Base-by-base conservation (phyloP, 2,888 invertebrate genomes). In the Bursaphelenchus okinawaensis region DNA sequence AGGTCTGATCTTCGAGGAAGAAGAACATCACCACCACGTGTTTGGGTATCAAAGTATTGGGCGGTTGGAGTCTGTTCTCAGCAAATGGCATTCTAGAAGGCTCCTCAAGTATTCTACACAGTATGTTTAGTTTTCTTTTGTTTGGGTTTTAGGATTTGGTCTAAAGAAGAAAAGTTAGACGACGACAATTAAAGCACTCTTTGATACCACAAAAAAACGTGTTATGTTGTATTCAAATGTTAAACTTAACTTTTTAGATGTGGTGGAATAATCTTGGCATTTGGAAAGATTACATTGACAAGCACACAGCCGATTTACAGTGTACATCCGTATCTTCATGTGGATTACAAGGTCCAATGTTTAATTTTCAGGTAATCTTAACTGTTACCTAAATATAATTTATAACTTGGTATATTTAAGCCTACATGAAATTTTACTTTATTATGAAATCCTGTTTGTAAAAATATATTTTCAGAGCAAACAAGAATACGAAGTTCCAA, bases 241-340 rank as follows among this genome's bases (percentile, higher is more conserved):
- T n/a, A n/a, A n/a, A n/a, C n/a, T 52, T 52, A 19, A 22, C 20
- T 19, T 51, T 59, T 59, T 50, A 59, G 60, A 59, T 8, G 22
- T n/a, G 60, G 52, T 16, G 60, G 19, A 8, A 26, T 59, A 22
- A 59, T 59, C 12, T 12, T 59, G 3, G 60, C 51, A 16, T 24
- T 27, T 23, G 60, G 60, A n/a, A 19, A 23, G 23, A 40, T 24
- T 16, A 23, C 19, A 16, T 20, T 59, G 20, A 16, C 52, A 9
- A 50, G n/a, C 16, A 24, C 19, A 9, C 60, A 59, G 51, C 52
- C 51, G 12, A 59, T 59, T 23, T 50, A 51, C 52, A 50, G 52
- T 20, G 40, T 59, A 55, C 60, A 59, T 23, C 52, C 60, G 12
- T 59, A 59, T 59, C 52, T 24, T 23, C 60, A 59, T 23, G 22